Percentiles rank a stretch among this genome's conserved stretches.
Conservation (phyloP, 2,797 vertebrate species). For the Adelosebastes latens region DNA sequence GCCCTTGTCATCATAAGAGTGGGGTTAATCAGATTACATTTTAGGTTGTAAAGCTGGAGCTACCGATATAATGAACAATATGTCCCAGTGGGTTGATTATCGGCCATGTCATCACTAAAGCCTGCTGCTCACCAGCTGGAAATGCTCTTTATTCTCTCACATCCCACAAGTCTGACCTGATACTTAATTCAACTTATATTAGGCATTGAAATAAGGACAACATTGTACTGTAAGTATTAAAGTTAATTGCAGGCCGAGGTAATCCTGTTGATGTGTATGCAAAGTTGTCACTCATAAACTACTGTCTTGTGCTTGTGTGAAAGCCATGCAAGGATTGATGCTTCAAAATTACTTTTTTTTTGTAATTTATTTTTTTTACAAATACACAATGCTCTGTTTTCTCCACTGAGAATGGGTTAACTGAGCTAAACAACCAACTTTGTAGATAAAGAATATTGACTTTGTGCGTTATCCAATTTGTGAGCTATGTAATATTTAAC, state of each 20-base stretch:
- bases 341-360: background rate
- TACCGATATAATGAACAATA: conserved; percentile 63
- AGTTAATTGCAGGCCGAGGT: background rate
- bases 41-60: conserved; percentile 68
- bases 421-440: background rate
- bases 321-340: background rate
- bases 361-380: background rate
- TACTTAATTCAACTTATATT: conserved; percentile 43
- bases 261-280: background rate
- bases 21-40: conserved; percentile 76
- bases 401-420: background rate
- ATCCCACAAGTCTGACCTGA: conserved; percentile 34
- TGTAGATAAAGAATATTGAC: background rate
- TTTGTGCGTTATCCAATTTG: background rate
- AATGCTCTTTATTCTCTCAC: conserved; percentile 59
- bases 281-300: background rate
- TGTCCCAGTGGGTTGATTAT: conserved; percentile 55
- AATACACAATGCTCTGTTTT: background rate
- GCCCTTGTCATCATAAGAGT: conserved; percentile 62
- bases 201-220: conserved; percentile 21
- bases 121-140: conserved; percentile 64
- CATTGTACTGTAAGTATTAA: conserved; percentile 18
- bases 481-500: conserved; percentile 3
- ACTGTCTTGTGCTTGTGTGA: background rate
- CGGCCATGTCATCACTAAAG: conserved; percentile 56